Base-by-base conservation (phyloP, 2,113 vertebrate species). In the Lasiurus borealis region DNA sequence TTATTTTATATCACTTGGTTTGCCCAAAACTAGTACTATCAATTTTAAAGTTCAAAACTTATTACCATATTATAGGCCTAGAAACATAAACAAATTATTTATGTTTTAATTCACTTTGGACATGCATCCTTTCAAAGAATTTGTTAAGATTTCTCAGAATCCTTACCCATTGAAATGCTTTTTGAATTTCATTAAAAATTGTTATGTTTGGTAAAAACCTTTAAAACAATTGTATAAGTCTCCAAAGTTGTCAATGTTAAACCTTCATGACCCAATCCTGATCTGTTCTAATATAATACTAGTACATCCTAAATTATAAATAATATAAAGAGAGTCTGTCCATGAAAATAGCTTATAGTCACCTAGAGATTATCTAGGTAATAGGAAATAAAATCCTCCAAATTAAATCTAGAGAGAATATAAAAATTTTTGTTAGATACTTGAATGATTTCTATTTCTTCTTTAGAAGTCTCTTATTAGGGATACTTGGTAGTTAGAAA, bases 41-140 rank as follows among this genome's bases (percentile, higher is more conserved):
- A 75, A 81, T 81, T 76, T 76, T 46, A 83, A 89, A 96, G 44
- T 23, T 95, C 46, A 93, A 95, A 84, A 90, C 25, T 83, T 86
- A 89, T 16, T 89, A 50, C 31, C 50, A 27, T 62, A 62, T 54
- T 75, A 50, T 8, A 92, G 50, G 31, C 44, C 9, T 52, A 62
- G 48, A 95, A 95, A 8, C 68, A 13, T 80, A 85, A 93, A 80
- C 25, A 93, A 91, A 76, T 21, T 8, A 85, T 36, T 88, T 68
- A 75, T 36, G 57, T 85, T 57, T 88, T 83, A 73, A 80, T 88
- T 78, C 77, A 80, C 25, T 91, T 83, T 44, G 40, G 64, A 44
- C 5, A 88, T 88, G 83, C 88, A 92, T 83, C 40, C 21, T 92
- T 90, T 31, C 54, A 83, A 93, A 95, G 64, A 89, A 87, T 64